phyloP scores from a whole-genome alignment of 1,140 invertebrate species.

The Drosophila auraria region DNA sequence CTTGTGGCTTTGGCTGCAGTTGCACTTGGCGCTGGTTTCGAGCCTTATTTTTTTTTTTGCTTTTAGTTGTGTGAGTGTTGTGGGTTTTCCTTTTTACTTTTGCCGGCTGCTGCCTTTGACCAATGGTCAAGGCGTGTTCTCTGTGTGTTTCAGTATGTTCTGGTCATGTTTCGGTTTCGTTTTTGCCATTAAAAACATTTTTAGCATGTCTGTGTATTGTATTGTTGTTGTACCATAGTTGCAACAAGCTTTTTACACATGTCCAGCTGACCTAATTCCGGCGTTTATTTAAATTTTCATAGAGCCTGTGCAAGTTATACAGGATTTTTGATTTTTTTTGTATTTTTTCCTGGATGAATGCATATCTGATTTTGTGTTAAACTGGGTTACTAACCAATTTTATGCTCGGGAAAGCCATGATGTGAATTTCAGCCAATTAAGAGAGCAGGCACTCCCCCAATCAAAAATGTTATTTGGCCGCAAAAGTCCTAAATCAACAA shows the following conservation, averaged over 20 bases:
- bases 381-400: slow-evolving; percentile 3
- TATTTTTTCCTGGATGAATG: slow-evolving; percentile 1
- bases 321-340: not conserved
- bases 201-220: slow-evolving; percentile 24
- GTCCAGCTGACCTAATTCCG: slow-evolving; percentile 74
- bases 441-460: slow-evolving; percentile 32
- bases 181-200: slow-evolving; percentile 64
- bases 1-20: slow-evolving; percentile 61
- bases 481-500: slow-evolving; percentile 68
- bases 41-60: slow-evolving; percentile 7
- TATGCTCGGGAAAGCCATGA: slow-evolving; percentile 4
- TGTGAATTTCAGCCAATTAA: slow-evolving; percentile 36
- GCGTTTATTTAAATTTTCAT: slow-evolving; percentile 32
- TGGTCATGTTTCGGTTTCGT: slow-evolving; percentile 56
- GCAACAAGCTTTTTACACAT: slow-evolving; percentile 70
- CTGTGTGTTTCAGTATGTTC: slow-evolving; percentile 40
- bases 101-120: slow-evolving; percentile 59
- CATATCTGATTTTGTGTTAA: slow-evolving; percentile 17
- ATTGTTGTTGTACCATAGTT: slow-evolving; percentile 72
- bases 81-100: slow-evolving; percentile 51
- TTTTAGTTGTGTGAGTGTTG: slow-evolving; percentile 4
- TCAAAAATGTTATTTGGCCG: slow-evolving; percentile 36
- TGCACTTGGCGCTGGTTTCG: slow-evolving; percentile 74
- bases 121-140: slow-evolving; percentile 51
- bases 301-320: slow-evolving; percentile 12